Evolutionary conservation across 2,113 vertebrate species (phyloP).

Genomic region (Dunckerocampus dactyliophorus): DNA sequence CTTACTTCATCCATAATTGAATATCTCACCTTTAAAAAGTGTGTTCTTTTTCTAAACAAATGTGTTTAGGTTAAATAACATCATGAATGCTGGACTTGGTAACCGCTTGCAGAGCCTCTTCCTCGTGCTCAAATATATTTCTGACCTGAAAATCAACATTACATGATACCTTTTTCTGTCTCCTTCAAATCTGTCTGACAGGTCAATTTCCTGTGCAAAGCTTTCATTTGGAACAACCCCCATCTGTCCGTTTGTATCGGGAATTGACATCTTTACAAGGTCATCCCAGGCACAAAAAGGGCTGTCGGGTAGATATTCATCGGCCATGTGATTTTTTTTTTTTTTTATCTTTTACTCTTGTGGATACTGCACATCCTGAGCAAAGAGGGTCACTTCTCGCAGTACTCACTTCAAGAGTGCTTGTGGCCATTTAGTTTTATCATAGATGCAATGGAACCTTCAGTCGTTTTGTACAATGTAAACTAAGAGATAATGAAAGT

Average conservation of each 20-base stretch:
- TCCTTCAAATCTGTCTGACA: conserved; percentile 51
- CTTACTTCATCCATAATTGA: too few species aligned
- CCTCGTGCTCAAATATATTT: conserved; percentile 10
- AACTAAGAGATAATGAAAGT: too few species aligned
- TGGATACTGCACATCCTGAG: conserved; percentile 1
- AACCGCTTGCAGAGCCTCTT: conserved; percentile 1
- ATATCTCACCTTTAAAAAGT: too few species aligned
- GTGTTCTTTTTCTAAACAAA: too few species aligned
- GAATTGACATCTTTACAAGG: conserved; percentile 56
- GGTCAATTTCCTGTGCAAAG: conserved; percentile 60
- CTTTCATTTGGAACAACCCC: conserved; percentile 56
- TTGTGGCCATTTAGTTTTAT: too few species aligned
- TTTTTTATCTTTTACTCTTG: conserved; percentile 29
- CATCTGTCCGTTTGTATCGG: conserved; percentile 36
- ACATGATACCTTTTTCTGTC: conserved; percentile 10
- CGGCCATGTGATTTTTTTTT: conserved; percentile 50
- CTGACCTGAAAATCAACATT: conserved; percentile 36
- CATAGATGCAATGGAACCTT: too few species aligned
- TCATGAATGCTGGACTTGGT: not conserved
- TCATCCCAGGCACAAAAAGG: conserved; percentile 34
- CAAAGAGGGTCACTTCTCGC: not conserved
- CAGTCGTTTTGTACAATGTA: too few species aligned
- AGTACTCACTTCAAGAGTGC: too few species aligned
- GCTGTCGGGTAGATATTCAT: conserved; percentile 49
- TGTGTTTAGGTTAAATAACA: too few species aligned